Evolutionary conservation across 1,140 invertebrate genomes (phyloP), one percentile per base, ranked within the genome.

Genomic region (Tyrophagus putrescentiae): DNA sequence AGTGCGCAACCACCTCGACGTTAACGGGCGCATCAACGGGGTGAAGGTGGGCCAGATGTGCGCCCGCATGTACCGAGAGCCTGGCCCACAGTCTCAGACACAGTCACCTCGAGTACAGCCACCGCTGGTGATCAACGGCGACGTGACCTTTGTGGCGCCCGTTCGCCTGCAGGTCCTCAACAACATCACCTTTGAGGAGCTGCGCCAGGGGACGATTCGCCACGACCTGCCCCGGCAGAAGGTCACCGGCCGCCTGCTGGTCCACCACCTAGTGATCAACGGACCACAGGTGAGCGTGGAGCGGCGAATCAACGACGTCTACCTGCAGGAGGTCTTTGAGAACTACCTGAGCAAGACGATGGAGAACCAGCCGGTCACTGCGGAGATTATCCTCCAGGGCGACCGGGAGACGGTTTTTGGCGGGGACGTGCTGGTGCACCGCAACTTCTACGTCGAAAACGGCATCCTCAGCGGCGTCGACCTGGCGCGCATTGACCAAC

Each of bases 401-500:
- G 25, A 54, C 16, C 16, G 18, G 18, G 16, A 27, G 39, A 34
- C 39, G 32, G 25, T 11, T 18, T 31, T 60, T 56, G 64, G 60
- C 25, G 52, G 62, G 18, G 57, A 60, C 45, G 52, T 63, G 9
- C n/a, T n/a, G n/a, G n/a, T n/a, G n/a, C n/a, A n/a, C n/a, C n/a
- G 42, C 13, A 63, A 63, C 53, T 25, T 64, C 6, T 21, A 60
- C 3, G 56, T 57, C 7, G 62, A 60, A 41, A 62, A 63, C 42
- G 56, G 18, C 25, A 25, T 28, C 16, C 34, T 32, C 36, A 54
- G 42, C 25, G 31, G 11, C n/a, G 48, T 41, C 13, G 57, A 63
- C 61, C 52, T 64, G 13, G 57, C 61, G 11, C 50, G 57, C 21
- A 64, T 64, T 25, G 61, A 64, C 42, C 48, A 57, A 13, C 32